Conservation (phyloP, 2,113 vertebrate genomes). For the Neodon shergylaensis region DNA sequence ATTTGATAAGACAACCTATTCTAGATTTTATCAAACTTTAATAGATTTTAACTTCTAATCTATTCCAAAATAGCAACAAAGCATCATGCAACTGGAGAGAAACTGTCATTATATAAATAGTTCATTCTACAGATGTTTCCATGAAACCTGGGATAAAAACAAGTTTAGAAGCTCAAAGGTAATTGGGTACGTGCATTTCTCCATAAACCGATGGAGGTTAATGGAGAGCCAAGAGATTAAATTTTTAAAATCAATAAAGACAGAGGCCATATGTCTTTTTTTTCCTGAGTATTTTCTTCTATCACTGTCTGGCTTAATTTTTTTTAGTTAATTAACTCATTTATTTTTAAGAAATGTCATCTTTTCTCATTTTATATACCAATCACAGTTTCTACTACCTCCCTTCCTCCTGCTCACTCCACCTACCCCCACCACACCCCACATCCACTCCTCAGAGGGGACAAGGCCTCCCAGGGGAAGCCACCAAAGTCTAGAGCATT, state of each 20-base stretch:
- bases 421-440: too few relatives aligned
- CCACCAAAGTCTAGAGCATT: too few relatives aligned
- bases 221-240: neutral
- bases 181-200: neutral
- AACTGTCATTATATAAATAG: neutral
- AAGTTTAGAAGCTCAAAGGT: neutral
- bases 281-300: too few relatives aligned
- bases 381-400: too few relatives aligned
- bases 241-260: neutral
- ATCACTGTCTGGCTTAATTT: too few relatives aligned
- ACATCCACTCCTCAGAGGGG: too few relatives aligned
- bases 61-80: neutral
- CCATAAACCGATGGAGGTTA: neutral
- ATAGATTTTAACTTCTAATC: constrained; percentile 22
- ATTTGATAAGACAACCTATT: neutral
- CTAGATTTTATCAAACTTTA: neutral
- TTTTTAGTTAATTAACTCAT: too few relatives aligned
- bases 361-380: too few relatives aligned
- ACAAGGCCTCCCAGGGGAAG: too few relatives aligned
- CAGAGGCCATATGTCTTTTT: neutral
- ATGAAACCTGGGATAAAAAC: neutral
- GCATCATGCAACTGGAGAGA: neutral
- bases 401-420: too few relatives aligned
- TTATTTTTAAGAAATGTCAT: too few relatives aligned
- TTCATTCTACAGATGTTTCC: neutral